Conservation (phyloP, 2,888 invertebrate species). For the Aspidapion aeneum region DNA sequence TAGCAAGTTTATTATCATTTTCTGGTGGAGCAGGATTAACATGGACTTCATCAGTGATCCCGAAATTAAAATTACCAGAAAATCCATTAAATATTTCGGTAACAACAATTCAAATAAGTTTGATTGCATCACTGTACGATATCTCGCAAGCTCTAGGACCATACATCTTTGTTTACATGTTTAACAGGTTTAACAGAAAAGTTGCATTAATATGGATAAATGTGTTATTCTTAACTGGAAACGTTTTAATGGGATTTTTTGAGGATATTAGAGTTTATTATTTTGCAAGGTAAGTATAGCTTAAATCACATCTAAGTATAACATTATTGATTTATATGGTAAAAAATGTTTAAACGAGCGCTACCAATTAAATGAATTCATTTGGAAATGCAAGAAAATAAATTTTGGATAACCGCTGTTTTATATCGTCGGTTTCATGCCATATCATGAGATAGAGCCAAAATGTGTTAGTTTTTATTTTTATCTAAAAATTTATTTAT, state of each 20-base stretch:
- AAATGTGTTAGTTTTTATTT: too few species aligned
- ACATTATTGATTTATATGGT: too few species aligned
- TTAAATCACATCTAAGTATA: too few species aligned
- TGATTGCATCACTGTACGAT: background rate
- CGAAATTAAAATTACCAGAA: background rate
- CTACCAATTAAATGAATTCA: too few species aligned
- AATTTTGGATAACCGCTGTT: too few species aligned
- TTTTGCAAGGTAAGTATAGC: background rate
- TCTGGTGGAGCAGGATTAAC: background rate
- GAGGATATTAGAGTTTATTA: background rate
- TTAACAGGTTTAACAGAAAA: background rate
- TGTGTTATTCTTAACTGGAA: background rate
- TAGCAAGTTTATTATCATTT: background rate
- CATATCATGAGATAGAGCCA: too few species aligned
- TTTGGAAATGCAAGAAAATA: too few species aligned
- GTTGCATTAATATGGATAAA: background rate
- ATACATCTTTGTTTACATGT: background rate
- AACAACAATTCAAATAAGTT: background rate
- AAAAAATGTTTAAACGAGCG: too few species aligned
- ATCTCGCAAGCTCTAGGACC: background rate
- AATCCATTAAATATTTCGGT: background rate
- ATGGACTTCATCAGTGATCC: background rate
- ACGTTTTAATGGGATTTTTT: background rate
- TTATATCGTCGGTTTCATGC: too few species aligned
- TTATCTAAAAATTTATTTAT: too few species aligned